Conservation (phyloP, 2,797 vertebrate genomes). For the Glossophaga mutica region DNA sequence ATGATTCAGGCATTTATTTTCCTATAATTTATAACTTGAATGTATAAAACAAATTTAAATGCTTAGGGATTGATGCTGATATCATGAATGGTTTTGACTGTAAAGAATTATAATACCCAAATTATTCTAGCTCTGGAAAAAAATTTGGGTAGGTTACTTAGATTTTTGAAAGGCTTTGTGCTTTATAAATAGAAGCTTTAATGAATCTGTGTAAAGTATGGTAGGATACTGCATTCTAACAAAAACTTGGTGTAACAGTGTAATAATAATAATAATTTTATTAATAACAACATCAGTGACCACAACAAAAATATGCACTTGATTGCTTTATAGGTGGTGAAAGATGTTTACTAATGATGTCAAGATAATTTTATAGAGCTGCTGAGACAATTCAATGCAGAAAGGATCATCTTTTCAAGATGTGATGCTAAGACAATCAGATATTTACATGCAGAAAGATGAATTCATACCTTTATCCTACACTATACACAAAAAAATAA, state of each 20-base stretch:
- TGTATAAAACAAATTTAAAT: neutral
- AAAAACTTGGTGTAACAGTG: neutral
- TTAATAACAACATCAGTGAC: neutral
- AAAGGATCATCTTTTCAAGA: neutral
- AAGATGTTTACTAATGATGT: neutral
- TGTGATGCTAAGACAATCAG: neutral
- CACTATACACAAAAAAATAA: neutral
- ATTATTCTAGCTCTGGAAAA: neutral
- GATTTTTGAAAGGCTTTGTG: neutral
- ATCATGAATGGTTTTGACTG: neutral
- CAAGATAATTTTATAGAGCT: neutral
- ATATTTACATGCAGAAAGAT: neutral
- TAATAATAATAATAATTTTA: neutral
- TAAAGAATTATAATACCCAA: neutral
- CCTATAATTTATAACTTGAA: neutral
- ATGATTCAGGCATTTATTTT: neutral
- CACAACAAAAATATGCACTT: neutral
- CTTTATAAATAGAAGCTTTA: neutral
- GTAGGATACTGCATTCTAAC: neutral
- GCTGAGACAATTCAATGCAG: neutral
- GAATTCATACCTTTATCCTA: neutral
- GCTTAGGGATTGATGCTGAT: neutral
- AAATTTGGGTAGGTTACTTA: neutral
- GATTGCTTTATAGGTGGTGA: neutral
- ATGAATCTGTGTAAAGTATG: neutral